Evolutionary conservation across 2,113 vertebrate species (phyloP).

Genomic region (Ursus arctos): DNA sequence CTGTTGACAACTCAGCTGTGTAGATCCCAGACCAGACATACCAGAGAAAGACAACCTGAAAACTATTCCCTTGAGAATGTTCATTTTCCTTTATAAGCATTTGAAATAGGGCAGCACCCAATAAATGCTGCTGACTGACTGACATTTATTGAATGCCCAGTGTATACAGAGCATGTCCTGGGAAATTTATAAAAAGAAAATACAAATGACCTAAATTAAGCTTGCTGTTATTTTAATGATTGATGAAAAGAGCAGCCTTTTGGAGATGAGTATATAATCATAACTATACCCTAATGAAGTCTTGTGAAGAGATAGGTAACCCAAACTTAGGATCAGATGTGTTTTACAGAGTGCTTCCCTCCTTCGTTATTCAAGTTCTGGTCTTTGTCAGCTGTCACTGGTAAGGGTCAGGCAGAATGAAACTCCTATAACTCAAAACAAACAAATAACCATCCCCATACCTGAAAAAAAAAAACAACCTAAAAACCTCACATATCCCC

Average conservation of each 20-base stretch:
- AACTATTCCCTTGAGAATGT: background rate
- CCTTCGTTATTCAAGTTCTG: slow-evolving; percentile 14
- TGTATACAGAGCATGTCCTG: background rate
- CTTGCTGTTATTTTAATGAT: slow-evolving; percentile 38
- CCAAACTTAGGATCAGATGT: background rate
- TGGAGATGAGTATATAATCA: background rate
- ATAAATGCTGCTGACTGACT: background rate
- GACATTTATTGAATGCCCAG: background rate
- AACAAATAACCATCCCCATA: background rate
- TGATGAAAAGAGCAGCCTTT: background rate
- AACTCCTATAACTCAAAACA: slow-evolving; percentile 31
- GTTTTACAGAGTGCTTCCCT: background rate
- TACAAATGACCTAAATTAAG: background rate
- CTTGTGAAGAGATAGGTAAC: background rate
- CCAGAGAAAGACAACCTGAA: background rate
- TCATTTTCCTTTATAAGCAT: background rate
- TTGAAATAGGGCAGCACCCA: background rate
- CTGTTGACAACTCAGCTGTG: background rate
- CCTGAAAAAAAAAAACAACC: background rate
- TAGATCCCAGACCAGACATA: background rate
- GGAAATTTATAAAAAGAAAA: slow-evolving; percentile 21
- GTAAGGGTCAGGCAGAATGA: background rate
- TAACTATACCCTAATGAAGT: background rate
- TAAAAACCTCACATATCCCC: background rate
- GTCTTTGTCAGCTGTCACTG: background rate